These are phyloP conservation scores for Mixornis gularis DNA, from an alignment of 2,113 vertebrate genomes.

Conservation along the genomic window DNA sequence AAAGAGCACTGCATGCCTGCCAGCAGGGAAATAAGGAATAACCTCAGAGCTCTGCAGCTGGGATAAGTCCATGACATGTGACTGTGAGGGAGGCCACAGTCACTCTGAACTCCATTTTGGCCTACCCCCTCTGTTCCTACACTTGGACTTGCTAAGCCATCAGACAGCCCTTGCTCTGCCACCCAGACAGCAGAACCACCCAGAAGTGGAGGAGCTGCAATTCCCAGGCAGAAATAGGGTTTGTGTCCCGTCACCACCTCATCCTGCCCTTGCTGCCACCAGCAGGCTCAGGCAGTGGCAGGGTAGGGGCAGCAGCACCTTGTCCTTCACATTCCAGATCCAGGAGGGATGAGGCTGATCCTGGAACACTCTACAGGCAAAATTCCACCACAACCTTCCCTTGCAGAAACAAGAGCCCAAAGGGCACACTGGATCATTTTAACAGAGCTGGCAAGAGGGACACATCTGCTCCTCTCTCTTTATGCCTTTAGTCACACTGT, in stretches of 20 bases:
- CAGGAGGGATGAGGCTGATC: not conserved
- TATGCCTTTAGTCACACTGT: conserved; percentile 27
- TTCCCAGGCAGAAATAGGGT: not conserved
- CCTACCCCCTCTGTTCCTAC: not conserved
- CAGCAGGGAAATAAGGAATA: not conserved
- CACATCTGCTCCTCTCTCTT: conserved; percentile 6
- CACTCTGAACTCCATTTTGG: not conserved
- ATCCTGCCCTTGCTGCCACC: not conserved
- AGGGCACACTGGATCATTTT: not conserved
- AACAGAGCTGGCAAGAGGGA: not conserved
- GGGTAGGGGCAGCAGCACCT: not conserved
- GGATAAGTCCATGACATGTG: not conserved
- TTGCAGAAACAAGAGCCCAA: not conserved
- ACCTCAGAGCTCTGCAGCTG: not conserved
- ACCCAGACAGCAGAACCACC: not conserved
- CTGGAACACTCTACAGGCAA: not conserved
- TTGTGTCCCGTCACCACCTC: not conserved
- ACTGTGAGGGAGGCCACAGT: not conserved
- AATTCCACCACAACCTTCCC: not conserved
- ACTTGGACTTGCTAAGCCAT: not conserved
- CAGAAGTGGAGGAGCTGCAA: not conserved
- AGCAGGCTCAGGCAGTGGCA: not conserved
- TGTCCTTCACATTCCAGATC: not conserved
- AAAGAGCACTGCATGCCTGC: accelerated
- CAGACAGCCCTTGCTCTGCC: not conserved